phyloP scores from a whole-genome alignment of 2,888 invertebrate species.

The Perdita meconis region DNA sequence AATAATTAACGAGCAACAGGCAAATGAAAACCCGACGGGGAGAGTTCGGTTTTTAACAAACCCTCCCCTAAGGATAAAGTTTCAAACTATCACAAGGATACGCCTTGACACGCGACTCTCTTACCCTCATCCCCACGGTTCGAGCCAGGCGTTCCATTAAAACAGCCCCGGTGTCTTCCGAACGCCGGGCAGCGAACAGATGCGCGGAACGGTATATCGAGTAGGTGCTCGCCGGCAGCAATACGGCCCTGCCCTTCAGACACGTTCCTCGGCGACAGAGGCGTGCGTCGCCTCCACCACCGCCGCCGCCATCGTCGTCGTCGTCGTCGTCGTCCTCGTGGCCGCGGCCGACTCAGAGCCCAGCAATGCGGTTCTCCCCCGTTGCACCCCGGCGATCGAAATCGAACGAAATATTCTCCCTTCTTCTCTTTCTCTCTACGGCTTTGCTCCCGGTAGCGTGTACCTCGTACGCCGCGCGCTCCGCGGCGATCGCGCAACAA shows the following conservation, averaged over 20 bases:
- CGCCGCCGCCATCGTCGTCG: slow-evolving; percentile 21
- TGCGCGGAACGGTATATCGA: slow-evolving; percentile 6
- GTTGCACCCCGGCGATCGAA: slow-evolving; percentile 73
- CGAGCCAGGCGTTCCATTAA: slow-evolving; percentile 7
- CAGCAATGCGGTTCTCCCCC: slow-evolving; percentile 79
- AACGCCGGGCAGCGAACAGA: slow-evolving; percentile 12
- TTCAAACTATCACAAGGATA: slow-evolving; percentile 40
- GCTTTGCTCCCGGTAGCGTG: slow-evolving; percentile 6
- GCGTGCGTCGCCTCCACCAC: slow-evolving; percentile 33
- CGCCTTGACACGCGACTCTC: slow-evolving; percentile 36
- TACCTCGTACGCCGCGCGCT: slow-evolving; percentile 27
- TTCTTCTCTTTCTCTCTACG: not conserved
- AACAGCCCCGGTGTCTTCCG: slow-evolving; percentile 16
- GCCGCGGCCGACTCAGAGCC: slow-evolving; percentile 75
- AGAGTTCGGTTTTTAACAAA: not conserved
- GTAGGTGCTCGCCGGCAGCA: slow-evolving; percentile 30
- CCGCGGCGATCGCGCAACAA: not conserved
- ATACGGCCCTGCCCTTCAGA: slow-evolving; percentile 56
- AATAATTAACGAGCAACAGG: not conserved
- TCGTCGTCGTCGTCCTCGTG: slow-evolving; percentile 43
- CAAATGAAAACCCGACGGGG: not conserved
- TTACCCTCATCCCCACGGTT: slow-evolving; percentile 10
- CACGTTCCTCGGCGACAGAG: slow-evolving; percentile 29
- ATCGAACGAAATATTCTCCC: slow-evolving; percentile 74
- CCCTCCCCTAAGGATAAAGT: not conserved